Conservation (phyloP, 2,888 invertebrate species). For the Taphrorychus bicolor region DNA sequence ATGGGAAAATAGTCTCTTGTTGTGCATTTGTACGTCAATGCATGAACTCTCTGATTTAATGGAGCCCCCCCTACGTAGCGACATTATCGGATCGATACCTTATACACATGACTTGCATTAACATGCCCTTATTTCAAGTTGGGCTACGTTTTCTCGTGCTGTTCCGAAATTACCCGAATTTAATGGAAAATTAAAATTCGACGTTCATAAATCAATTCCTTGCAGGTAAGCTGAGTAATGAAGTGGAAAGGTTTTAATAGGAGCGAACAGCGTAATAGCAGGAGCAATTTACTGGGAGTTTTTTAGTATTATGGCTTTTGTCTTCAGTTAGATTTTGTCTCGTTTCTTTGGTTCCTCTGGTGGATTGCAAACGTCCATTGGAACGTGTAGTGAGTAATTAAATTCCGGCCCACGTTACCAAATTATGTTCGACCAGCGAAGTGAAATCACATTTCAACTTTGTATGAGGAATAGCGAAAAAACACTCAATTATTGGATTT, state of each 20-base stretch:
- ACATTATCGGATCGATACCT: slow-evolving; percentile 31
- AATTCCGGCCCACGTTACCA: neutral
- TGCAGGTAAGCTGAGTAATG: slow-evolving; percentile 19
- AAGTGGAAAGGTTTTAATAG: slow-evolving; percentile 25
- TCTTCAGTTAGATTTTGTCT: too few species aligned
- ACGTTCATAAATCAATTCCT: slow-evolving; percentile 27
- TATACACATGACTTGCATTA: slow-evolving; percentile 36
- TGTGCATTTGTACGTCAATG: slow-evolving; percentile 11
- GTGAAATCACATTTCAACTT: neutral
- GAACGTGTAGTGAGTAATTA: too few species aligned
- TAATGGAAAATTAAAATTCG: slow-evolving; percentile 28
- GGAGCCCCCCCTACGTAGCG: slow-evolving; percentile 13
- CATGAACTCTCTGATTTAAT: slow-evolving; percentile 19
- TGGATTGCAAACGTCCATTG: too few species aligned
- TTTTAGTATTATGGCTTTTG: neutral
- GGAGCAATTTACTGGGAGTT: neutral
- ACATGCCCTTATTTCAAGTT: slow-evolving; percentile 28
- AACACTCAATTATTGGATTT: neutral
- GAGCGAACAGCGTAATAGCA: neutral
- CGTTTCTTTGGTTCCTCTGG: too few species aligned
- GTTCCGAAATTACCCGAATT: slow-evolving; percentile 25
- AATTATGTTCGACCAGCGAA: neutral
- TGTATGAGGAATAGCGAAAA: neutral
- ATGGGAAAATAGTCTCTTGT: neutral
- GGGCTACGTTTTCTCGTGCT: slow-evolving; percentile 23